Evolutionary conservation across 2,888 invertebrate species (phyloP).

Genomic region (Taphrorychus bicolor): DNA sequence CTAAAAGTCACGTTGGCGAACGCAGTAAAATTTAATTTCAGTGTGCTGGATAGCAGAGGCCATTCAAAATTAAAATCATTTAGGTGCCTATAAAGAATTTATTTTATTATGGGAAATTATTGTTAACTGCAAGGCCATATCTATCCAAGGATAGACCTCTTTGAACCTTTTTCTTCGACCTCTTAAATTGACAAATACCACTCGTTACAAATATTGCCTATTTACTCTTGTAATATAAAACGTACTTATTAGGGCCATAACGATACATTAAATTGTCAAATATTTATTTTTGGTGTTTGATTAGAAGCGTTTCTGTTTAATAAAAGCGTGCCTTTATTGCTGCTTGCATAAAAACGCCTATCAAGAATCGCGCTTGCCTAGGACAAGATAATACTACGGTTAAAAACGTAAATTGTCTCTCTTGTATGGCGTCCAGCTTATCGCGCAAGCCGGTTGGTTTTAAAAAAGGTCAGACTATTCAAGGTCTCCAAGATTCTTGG

Average conservation of each 20-base stretch:
- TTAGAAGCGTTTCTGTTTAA: conserved; percentile 17
- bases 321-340: conserved; percentile 14
- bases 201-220: too few relatives aligned
- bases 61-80: conserved; percentile 20
- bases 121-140: conserved; percentile 6
- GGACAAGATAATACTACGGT: conserved; percentile 13
- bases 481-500: conserved; percentile 38
- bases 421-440: conserved; percentile 32
- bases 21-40: conserved; percentile 22
- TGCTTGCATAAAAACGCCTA: conserved; percentile 11
- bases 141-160: conserved; percentile 6
- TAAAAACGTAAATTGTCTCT: conserved; percentile 24
- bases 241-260: conserved; percentile 4
- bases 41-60: conserved; percentile 4
- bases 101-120: conserved; percentile 8
- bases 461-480: conserved; percentile 35
- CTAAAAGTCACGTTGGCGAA: conserved; percentile 9
- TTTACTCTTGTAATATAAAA: too few relatives aligned
- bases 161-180: too few relatives aligned
- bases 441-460: conserved; percentile 30
- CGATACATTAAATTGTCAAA: conserved; percentile 25
- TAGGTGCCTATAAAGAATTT: neutral
- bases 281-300: conserved; percentile 25
- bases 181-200: neutral
- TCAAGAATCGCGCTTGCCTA: conserved; percentile 10